A percentile compares a stretch with the other conserved stretches of the same genome.
phyloP scores from a whole-genome alignment of 2,797 vertebrate genomes.

The Aeoliscus strigatus region DNA sequence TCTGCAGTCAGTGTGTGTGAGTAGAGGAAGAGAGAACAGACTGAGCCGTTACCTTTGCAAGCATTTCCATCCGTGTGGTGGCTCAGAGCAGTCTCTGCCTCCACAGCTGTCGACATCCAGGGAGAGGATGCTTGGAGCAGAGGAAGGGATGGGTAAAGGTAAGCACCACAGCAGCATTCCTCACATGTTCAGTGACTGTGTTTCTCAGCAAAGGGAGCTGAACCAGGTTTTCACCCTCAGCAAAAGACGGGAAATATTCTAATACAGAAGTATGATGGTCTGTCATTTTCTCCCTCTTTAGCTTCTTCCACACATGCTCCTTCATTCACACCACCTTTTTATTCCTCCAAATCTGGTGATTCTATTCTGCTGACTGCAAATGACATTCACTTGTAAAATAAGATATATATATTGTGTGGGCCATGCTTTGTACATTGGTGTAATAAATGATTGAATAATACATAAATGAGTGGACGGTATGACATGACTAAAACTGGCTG shows the following conservation, averaged over 20 bases:
- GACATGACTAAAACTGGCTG: slow-evolving; percentile 52
- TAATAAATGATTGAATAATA: slow-evolving; percentile 52
- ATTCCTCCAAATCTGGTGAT: slow-evolving; percentile 24
- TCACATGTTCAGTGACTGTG: slow-evolving; percentile 53
- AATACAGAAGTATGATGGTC: slow-evolving; percentile 56
- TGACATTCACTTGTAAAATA: slow-evolving; percentile 13
- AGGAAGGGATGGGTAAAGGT: slow-evolving; percentile 43
- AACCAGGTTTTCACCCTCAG: slow-evolving; percentile 56
- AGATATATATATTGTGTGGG: slow-evolving; percentile 19
- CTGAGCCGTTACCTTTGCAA: slow-evolving; percentile 57
- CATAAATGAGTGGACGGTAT: slow-evolving; percentile 52
- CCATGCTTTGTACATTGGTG: slow-evolving; percentile 33
- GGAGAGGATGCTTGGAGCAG: slow-evolving; percentile 40
- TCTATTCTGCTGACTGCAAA: slow-evolving; percentile 19
- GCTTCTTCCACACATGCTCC: slow-evolving; percentile 16
- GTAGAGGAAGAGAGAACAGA: slow-evolving; percentile 48
- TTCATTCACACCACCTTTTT: slow-evolving; percentile 27
- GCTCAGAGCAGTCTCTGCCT: slow-evolving; percentile 43
- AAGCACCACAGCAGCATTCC: slow-evolving; percentile 48
- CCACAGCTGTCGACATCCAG: slow-evolving; percentile 45
- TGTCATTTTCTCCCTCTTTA: slow-evolving; percentile 20
- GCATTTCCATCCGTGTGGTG: slow-evolving; percentile 60
- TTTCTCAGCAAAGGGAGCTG: slow-evolving; percentile 47
- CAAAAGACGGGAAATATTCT: slow-evolving; percentile 58
- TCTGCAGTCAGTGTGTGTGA: slow-evolving; percentile 70